Evolutionary conservation across 2,888 invertebrate genomes (phyloP).

Genomic region (Nomada flava): DNA sequence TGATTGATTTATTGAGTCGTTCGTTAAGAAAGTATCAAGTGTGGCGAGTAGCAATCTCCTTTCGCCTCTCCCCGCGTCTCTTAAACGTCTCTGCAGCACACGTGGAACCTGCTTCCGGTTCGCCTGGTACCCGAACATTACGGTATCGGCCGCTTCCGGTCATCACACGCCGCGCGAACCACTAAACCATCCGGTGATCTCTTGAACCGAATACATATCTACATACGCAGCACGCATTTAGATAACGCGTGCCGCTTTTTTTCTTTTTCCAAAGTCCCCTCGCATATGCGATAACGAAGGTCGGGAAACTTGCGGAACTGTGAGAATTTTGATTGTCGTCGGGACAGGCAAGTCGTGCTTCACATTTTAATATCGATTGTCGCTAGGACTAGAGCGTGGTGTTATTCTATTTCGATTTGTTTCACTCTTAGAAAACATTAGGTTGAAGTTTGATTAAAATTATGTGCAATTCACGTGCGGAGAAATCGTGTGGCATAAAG

Average conservation of each 20-base stretch:
- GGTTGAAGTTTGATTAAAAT: background rate
- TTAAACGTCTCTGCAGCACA: constrained; percentile 65
- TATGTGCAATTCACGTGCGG: background rate
- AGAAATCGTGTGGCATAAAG: constrained; percentile 5
- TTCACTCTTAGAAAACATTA: too few species aligned
- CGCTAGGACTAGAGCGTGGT: too few species aligned
- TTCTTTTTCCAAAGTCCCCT: background rate
- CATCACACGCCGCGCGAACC: constrained; percentile 52
- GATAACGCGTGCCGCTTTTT: constrained; percentile 23
- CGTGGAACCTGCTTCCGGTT: constrained; percentile 78
- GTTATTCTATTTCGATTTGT: too few species aligned
- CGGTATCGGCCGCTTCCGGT: constrained; percentile 81
- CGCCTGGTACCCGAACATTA: constrained; percentile 75
- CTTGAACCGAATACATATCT: constrained; percentile 52
- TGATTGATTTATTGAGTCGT: constrained; percentile 75
- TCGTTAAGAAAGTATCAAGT: constrained; percentile 72
- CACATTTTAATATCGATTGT: too few species aligned
- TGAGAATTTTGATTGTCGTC: background rate
- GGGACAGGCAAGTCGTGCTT: too few species aligned
- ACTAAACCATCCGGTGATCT: constrained; percentile 46
- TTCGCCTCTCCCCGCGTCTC: constrained; percentile 36
- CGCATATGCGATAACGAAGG: constrained; percentile 21
- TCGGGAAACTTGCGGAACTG: constrained; percentile 6
- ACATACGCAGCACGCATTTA: constrained; percentile 19
- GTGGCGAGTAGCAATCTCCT: constrained; percentile 46